phyloP scores from a whole-genome alignment of 2,113 vertebrate genomes.

The Lophochroa leadbeateri region DNA sequence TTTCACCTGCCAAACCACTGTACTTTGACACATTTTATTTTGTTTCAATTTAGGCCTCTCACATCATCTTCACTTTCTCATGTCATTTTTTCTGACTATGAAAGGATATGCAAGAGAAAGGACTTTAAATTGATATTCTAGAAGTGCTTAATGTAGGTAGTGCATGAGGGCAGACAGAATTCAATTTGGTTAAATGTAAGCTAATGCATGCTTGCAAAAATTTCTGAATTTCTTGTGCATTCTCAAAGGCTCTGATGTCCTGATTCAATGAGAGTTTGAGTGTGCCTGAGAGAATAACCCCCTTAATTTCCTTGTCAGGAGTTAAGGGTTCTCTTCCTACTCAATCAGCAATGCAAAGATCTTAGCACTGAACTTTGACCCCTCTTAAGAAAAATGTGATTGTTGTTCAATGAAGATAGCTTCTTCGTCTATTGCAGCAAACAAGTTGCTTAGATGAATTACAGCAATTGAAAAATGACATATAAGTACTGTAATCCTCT shows the following conservation, averaged over 20 bases:
- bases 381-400: neutral
- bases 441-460: neutral
- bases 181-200: neutral
- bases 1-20: neutral
- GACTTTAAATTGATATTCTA: neutral
- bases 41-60: neutral
- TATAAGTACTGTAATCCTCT: neutral
- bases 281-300: neutral
- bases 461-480: neutral
- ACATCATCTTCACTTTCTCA: neutral
- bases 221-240: neutral
- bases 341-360: neutral
- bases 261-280: neutral
- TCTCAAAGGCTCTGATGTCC: neutral
- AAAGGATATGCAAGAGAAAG: neutral
- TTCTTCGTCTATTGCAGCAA: neutral
- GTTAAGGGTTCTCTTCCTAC: neutral
- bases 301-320: neutral
- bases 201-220: slow-evolving; percentile 8
- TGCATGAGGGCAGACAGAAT: neutral
- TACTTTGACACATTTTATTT: neutral
- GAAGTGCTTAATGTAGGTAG: neutral
- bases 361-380: neutral
- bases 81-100: neutral
- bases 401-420: neutral